A percentile compares a stretch with the other conserved stretches of the same genome.
phyloP scores from a whole-genome alignment of 2,888 invertebrate genomes.

The Epinotia brunnichana region DNA sequence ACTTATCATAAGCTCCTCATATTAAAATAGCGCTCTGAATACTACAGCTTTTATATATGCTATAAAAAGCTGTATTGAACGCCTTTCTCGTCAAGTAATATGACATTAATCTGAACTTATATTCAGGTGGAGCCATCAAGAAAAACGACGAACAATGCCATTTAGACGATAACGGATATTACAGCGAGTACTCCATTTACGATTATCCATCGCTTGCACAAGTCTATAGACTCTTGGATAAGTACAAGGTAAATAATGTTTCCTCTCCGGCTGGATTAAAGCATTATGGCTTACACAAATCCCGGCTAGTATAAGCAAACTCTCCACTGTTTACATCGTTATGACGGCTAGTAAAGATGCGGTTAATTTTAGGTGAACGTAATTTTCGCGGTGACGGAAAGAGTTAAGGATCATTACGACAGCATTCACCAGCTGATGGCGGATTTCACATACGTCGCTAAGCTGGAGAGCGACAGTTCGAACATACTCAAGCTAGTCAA shows the following conservation, averaged over 20 bases:
- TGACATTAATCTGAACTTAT: slow-evolving; percentile 22
- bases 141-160: slow-evolving; percentile 89
- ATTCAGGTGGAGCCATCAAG: slow-evolving; percentile 85
- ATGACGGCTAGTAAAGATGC: slow-evolving; percentile 37
- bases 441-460: slow-evolving; percentile 90
- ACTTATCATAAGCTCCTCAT: slow-evolving; percentile 2
- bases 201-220: slow-evolving; percentile 95
- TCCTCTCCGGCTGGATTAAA: slow-evolving; percentile 46
- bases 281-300: slow-evolving; percentile 47
- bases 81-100: slow-evolving; percentile 1
- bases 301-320: slow-evolving; percentile 32
- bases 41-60: slow-evolving; percentile 12
- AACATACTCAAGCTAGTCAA: slow-evolving; percentile 93
- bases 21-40: not conserved
- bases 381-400: slow-evolving; percentile 92
- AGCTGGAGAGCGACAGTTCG: slow-evolving; percentile 90
- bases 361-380: slow-evolving; percentile 86
- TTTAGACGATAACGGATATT: slow-evolving; percentile 86
- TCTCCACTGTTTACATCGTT: slow-evolving; percentile 34
- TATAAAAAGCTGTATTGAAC: slow-evolving; percentile 17
- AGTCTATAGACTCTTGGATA: slow-evolving; percentile 86
- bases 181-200: slow-evolving; percentile 84
- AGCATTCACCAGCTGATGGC: slow-evolving; percentile 87
- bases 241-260: slow-evolving; percentile 83
- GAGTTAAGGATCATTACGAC: slow-evolving; percentile 87